Percentiles rank a stretch among this genome's conserved stretches.
Evolutionary conservation across 2,113 vertebrate genomes (phyloP).

Genomic region (Tychaedon coryphoeus): DNA sequence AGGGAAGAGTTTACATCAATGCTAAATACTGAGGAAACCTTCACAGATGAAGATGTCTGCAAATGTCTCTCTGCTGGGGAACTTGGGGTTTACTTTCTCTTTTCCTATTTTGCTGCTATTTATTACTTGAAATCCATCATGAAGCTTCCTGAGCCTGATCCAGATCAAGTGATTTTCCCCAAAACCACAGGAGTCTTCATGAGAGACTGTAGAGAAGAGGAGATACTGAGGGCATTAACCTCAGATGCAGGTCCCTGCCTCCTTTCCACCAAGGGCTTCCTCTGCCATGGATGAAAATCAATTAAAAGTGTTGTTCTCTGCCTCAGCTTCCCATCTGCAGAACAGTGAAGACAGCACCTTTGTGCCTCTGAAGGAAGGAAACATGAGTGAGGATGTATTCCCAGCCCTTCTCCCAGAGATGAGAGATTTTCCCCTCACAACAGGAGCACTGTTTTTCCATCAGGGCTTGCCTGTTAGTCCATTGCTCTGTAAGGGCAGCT

Average conservation of each 20-base stretch:
- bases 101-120: neutral
- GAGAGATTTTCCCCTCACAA: neutral
- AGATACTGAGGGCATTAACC: neutral
- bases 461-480: neutral
- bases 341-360: neutral
- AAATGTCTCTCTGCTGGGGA: neutral
- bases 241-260: neutral
- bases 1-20: neutral
- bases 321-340: neutral
- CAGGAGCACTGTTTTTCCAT: neutral
- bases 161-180: neutral
- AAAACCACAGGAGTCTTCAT: neutral
- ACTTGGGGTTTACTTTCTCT: neutral
- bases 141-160: neutral
- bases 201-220: neutral
- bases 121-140: neutral
- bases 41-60: neutral
- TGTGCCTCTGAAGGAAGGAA: neutral
- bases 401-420: neutral
- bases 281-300: neutral
- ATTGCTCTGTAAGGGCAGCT: neutral
- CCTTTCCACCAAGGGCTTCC: neutral
- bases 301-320: neutral
- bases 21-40: neutral
- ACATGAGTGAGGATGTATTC: neutral